Conservation (phyloP, 30 jellyfish, hydroid and myxozoan species). For the Aurelia coerulea region DNA sequence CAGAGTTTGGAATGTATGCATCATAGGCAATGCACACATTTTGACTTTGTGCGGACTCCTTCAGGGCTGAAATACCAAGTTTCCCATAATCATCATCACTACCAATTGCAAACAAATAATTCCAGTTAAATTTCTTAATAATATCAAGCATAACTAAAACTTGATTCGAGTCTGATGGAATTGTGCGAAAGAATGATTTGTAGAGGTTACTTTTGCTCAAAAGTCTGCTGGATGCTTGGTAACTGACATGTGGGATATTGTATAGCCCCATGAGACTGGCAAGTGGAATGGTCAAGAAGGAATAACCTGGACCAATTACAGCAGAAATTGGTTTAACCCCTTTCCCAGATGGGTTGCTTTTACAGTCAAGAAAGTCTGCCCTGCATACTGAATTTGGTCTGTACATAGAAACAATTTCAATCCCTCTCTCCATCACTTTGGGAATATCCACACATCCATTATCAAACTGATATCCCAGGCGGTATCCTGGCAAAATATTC, state of each 20-base stretch:
- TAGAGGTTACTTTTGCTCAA: conserved; percentile 75
- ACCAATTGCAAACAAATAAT: conserved; percentile 85
- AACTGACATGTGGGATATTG: conserved; percentile 86
- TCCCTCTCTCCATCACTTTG: conserved; percentile 88
- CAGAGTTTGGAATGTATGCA: conserved; percentile 79
- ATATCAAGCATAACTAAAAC: conserved; percentile 86
- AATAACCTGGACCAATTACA: conserved; percentile 83
- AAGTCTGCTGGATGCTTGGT: conserved; percentile 90
- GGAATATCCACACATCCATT: conserved; percentile 81
- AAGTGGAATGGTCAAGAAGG: conserved; percentile 84
- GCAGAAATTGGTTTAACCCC: conserved; percentile 57
- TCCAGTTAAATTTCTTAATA: conserved; percentile 81
- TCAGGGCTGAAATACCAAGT: conserved; percentile 78
- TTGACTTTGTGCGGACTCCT: conserved; percentile 68
- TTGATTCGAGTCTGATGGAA: conserved; percentile 91
- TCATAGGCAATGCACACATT: conserved; percentile 80
- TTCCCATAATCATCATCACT: conserved; percentile 96
- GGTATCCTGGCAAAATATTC: conserved; percentile 53
- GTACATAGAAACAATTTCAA: conserved; percentile 87
- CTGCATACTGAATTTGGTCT: conserved; percentile 92
- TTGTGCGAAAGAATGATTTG: conserved; percentile 90
- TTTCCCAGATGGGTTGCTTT: conserved; percentile 16
- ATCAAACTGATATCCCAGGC: conserved; percentile 85
- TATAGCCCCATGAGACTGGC: conserved; percentile 87
- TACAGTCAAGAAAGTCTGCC: conserved; percentile 79